Conservation (phyloP, 2,888 invertebrate genomes). For the Oegoconia quadripuncta region DNA sequence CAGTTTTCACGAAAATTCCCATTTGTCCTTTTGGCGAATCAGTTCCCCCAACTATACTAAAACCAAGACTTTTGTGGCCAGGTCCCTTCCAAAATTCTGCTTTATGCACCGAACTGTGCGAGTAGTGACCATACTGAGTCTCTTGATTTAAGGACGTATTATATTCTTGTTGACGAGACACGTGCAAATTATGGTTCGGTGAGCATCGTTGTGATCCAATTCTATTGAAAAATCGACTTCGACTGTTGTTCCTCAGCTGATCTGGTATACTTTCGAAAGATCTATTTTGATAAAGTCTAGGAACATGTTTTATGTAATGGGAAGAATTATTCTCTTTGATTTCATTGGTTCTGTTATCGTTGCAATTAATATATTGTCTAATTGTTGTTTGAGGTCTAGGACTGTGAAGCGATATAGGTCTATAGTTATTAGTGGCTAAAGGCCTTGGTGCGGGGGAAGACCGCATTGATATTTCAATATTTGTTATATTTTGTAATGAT, state of each 20-base stretch:
- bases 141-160: slow-evolving; percentile 39
- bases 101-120: slow-evolving; percentile 57
- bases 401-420: slow-evolving; percentile 69
- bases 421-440: slow-evolving; percentile 53
- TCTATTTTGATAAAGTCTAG: slow-evolving; percentile 67
- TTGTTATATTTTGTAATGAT: slow-evolving; percentile 71
- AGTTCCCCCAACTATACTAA: slow-evolving; percentile 93
- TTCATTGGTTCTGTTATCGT: slow-evolving; percentile 59
- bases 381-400: slow-evolving; percentile 48
- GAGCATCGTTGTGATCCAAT: slow-evolving; percentile 68
- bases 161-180: slow-evolving; percentile 58
- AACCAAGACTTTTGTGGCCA: slow-evolving; percentile 91
- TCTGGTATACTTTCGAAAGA: slow-evolving; percentile 74
- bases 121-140: slow-evolving; percentile 48
- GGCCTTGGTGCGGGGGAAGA: slow-evolving; percentile 51
- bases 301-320: slow-evolving; percentile 66
- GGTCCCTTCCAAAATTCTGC: slow-evolving; percentile 89
- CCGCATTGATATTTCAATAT: slow-evolving; percentile 69
- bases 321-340: slow-evolving; percentile 65
- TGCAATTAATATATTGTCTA: slow-evolving; percentile 42
- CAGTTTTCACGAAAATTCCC: slow-evolving; percentile 94
- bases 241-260: slow-evolving; percentile 60
- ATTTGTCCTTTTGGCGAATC: slow-evolving; percentile 93
- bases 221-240: slow-evolving; percentile 67
- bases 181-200: slow-evolving; percentile 46